Evolutionary conservation across 2,797 vertebrate species (phyloP).

Genomic region (Falco novaeseelandiae): DNA sequence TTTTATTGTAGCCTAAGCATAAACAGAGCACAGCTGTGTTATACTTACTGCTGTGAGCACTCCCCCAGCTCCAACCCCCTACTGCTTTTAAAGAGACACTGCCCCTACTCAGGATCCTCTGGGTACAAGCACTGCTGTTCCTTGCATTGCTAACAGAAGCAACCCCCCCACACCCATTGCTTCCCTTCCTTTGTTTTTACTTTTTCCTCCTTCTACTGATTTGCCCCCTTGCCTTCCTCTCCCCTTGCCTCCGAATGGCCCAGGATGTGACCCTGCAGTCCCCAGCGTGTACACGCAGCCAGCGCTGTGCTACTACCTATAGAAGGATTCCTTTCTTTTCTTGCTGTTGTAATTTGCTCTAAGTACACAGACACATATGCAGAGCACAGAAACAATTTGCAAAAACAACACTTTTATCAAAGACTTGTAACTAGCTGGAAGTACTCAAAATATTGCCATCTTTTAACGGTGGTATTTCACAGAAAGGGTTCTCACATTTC

Average conservation of each 20-base stretch:
- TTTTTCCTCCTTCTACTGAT: not conserved
- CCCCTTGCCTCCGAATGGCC: not conserved
- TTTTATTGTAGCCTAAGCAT: constrained; percentile 84
- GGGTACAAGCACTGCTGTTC: not conserved
- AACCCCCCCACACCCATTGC: not conserved
- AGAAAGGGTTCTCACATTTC: not conserved
- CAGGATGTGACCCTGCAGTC: not conserved
- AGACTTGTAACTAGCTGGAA: not conserved
- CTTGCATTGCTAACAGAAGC: not conserved
- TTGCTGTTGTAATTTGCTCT: not conserved
- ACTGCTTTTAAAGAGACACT: constrained; percentile 74
- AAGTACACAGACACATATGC: not conserved
- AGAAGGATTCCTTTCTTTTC: not conserved
- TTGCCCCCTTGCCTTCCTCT: not conserved
- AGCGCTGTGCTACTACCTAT: not conserved
- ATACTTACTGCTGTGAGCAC: constrained; percentile 78
- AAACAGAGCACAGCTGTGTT: constrained; percentile 88
- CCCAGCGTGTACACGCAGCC: not conserved
- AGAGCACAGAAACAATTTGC: not conserved
- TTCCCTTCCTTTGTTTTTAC: not conserved
- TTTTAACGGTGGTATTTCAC: not conserved
- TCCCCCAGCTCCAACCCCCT: constrained; percentile 69
- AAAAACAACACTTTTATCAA: not conserved
- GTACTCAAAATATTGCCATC: constrained; percentile 19
- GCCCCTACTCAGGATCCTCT: constrained; percentile 2